Conservation (phyloP, 1,140 invertebrate genomes). For the Leptoteleia sp. region DNA sequence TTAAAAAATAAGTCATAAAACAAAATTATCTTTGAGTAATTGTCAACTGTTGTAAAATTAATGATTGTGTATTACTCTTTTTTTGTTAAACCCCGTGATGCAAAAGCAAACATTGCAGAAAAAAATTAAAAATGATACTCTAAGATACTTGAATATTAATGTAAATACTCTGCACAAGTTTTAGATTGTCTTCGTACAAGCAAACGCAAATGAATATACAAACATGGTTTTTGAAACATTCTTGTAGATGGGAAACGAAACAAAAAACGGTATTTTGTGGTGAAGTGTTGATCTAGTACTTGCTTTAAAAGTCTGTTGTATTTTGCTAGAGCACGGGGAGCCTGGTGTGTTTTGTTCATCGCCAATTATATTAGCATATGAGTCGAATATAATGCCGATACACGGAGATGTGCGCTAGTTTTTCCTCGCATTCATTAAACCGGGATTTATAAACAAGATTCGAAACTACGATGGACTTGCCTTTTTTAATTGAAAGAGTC, state of each 20-base stretch:
- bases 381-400: slow-evolving; percentile 58
- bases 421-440: slow-evolving; percentile 53
- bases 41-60: not conserved
- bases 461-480: slow-evolving; percentile 44
- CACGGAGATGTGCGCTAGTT: slow-evolving; percentile 58
- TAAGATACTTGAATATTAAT: slow-evolving; percentile 4
- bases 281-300: slow-evolving; percentile 44
- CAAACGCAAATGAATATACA: slow-evolving; percentile 16
- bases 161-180: slow-evolving; percentile 28
- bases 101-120: not conserved
- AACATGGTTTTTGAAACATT: slow-evolving; percentile 5
- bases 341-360: slow-evolving; percentile 65
- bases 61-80: not conserved
- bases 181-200: slow-evolving; percentile 18
- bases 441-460: slow-evolving; percentile 42
- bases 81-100: not conserved
- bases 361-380: slow-evolving; percentile 63
- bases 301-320: slow-evolving; percentile 66
- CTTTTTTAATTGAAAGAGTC: slow-evolving; percentile 62
- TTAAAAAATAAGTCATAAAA: no score
- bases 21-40: no score
- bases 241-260: not conserved
- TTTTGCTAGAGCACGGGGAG: slow-evolving; percentile 68
- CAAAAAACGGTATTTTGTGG: slow-evolving; percentile 38
- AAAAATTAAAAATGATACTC: not conserved